Conservation (phyloP, 2,113 vertebrate genomes). For the Clarias macrocephalus region DNA sequence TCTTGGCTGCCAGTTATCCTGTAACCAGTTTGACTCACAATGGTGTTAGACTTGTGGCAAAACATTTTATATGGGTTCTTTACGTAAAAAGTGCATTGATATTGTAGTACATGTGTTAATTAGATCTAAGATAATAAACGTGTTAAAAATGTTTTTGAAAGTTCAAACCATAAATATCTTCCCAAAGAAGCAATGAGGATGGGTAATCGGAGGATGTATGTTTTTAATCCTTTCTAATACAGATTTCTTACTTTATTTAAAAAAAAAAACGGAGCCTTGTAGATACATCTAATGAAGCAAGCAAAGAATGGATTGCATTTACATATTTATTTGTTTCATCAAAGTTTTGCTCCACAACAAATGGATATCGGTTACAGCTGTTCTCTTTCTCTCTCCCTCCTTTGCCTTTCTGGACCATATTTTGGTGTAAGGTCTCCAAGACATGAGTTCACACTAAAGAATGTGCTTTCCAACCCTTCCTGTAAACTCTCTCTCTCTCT, state of each 20-base stretch:
- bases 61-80: too few species aligned
- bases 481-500: neutral
- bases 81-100: neutral
- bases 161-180: neutral
- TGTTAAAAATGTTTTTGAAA: neutral
- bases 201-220: neutral
- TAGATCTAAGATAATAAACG: neutral
- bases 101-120: neutral
- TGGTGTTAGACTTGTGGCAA: too few species aligned
- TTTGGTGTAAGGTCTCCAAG: constrained; percentile 68
- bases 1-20: too few species aligned
- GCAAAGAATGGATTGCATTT: neutral
- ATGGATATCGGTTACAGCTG: constrained; percentile 46
- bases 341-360: constrained; percentile 14
- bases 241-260: neutral
- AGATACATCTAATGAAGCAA: neutral
- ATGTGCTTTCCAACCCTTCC: constrained; percentile 64
- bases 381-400: constrained; percentile 11
- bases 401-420: constrained; percentile 2
- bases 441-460: constrained; percentile 76
- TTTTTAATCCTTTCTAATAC: neutral
- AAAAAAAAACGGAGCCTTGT: neutral
- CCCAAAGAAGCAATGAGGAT: neutral
- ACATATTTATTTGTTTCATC: neutral
- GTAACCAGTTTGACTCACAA: too few species aligned